Base-by-base conservation (phyloP, 2,888 invertebrate genomes). In the Congeria kusceri region DNA sequence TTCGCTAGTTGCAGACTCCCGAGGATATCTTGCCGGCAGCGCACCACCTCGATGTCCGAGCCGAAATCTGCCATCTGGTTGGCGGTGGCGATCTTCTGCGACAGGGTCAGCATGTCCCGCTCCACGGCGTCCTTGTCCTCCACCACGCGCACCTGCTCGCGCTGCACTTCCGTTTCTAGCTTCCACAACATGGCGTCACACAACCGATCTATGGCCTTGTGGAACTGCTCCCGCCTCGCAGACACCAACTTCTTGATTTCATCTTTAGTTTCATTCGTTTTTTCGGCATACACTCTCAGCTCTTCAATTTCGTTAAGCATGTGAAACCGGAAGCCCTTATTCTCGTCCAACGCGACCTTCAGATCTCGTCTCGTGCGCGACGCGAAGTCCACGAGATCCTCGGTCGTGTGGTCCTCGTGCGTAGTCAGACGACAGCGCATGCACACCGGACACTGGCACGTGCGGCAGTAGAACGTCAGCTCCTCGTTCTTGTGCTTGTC, bases 51-150 rank as follows among this genome's bases (percentile, higher is more conserved):
- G 13, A 80, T 82, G 53, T 84, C 84, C 2, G 84, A 84, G 7
- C 82, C 84, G 44, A 82, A 86, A 63, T 86, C 86, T 5, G 84
- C 72, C 66, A 86, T 86, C 32, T 86, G 84, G 68, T 76, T 80
- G 28, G 86, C 86, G n/a, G 80, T 83, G 9, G 78, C 72, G 25
- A 83, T 77, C 57, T 80, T 80, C 25, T 74, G 71, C 3, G 83
- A 83, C 25, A 83, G 61, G 3, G 58, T 76, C 57, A 78, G 27
- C 77, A 83, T 75, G 46, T 83, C 67, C 44, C 75, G 70, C 57
- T 83, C 83, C 47, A 78, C 25, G 0, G 32, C 20, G 20, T 80
- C 78, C 25, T 78, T 72, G 44, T 83, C 83, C 59, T 83, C 74
- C 18, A 65, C 72, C 20, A 83, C 49, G 25, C 77, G 59, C 46